phyloP scores from a whole-genome alignment of 2,797 vertebrate species.

The Halcyon leucocephala region DNA sequence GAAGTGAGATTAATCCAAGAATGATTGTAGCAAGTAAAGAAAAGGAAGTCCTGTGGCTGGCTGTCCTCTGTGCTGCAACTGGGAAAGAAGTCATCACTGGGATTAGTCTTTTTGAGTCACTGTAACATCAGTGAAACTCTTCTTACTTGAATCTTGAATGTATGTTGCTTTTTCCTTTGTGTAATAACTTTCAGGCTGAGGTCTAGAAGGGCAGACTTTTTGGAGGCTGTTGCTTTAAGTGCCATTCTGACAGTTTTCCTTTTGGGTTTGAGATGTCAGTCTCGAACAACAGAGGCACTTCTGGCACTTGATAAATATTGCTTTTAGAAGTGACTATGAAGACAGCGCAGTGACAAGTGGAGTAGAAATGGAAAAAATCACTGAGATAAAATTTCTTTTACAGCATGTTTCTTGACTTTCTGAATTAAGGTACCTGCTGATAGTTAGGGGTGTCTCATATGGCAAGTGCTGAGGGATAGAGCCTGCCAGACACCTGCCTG shows the following conservation, averaged over 20 bases:
- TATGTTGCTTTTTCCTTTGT: neutral
- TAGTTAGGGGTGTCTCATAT: neutral
- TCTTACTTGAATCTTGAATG: neutral
- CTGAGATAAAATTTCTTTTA: slow-evolving; percentile 8
- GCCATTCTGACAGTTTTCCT: neutral
- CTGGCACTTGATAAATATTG: slow-evolving; percentile 19
- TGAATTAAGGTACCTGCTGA: neutral
- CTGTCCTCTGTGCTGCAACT: neutral
- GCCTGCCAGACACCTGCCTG: neutral
- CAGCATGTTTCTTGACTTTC: neutral
- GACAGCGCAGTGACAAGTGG: neutral
- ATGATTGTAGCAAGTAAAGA: fast-evolving
- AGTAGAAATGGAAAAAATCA: slow-evolving; percentile 5
- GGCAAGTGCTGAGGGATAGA: neutral
- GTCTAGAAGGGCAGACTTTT: neutral
- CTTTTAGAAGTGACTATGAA: neutral
- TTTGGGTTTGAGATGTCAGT: slow-evolving; percentile 19
- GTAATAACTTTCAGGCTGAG: neutral
- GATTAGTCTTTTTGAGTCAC: neutral
- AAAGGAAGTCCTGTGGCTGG: neutral
- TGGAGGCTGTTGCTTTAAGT: neutral
- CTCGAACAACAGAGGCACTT: slow-evolving; percentile 13
- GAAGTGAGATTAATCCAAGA: neutral
- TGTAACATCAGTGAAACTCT: neutral
- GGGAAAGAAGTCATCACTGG: neutral